Conservation (phyloP, 2,888 invertebrate genomes). For the Aplocera efformata region DNA sequence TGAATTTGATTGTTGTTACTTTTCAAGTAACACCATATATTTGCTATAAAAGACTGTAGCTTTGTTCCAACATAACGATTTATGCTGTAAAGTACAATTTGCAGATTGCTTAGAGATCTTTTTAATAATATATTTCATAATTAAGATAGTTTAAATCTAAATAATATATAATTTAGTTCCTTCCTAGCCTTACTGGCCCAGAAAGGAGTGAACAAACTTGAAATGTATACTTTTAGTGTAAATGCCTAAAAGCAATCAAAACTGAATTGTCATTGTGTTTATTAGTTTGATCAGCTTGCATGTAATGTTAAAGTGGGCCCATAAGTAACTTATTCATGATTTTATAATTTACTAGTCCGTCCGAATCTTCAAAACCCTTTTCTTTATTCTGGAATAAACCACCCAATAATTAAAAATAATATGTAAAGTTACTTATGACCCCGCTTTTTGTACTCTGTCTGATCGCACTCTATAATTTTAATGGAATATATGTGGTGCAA, state of each 20-base stretch:
- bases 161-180: conserved; percentile 43
- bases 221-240: conserved; percentile 39
- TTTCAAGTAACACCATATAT: not conserved
- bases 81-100: conserved; percentile 67
- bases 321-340: conserved; percentile 18
- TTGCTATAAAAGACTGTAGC: conserved; percentile 16
- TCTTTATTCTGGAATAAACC: conserved; percentile 23
- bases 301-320: conserved; percentile 15
- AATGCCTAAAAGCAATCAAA: conserved; percentile 42
- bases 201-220: conserved; percentile 53
- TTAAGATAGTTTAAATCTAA: conserved; percentile 60
- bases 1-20: not conserved
- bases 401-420: conserved; percentile 9
- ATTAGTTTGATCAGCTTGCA: conserved; percentile 23
- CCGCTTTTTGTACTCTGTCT: conserved; percentile 23
- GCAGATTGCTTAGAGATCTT: conserved; percentile 60
- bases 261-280: conserved; percentile 34
- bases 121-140: conserved; percentile 36
- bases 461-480: conserved; percentile 31
- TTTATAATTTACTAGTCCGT: conserved; percentile 30
- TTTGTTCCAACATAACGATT: conserved; percentile 15
- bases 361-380: conserved; percentile 23
- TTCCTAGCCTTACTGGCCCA: conserved; percentile 35
- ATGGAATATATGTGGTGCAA: conserved; percentile 57
- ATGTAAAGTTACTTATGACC: conserved; percentile 27